Conservation (phyloP, 2,113 vertebrate genomes). For the Rhinolophus ferrumequinum region DNA sequence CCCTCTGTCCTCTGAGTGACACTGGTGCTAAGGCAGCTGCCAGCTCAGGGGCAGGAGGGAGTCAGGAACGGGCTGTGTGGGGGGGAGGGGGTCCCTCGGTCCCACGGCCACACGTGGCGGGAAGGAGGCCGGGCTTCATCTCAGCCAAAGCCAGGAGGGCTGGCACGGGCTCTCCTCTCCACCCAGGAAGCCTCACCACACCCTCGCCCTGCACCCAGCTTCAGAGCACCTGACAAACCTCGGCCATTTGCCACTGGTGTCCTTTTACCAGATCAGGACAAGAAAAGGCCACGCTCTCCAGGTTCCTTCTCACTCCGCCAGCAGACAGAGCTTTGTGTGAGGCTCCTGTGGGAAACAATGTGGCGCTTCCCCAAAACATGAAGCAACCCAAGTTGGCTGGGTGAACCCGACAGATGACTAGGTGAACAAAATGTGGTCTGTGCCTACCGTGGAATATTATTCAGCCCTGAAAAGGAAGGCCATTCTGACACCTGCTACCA, state of each 20-base stretch:
- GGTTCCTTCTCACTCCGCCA: not conserved
- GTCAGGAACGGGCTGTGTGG: not conserved
- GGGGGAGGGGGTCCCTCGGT: not conserved
- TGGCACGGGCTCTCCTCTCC: not conserved
- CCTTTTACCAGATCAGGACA: not conserved
- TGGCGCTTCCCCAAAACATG: accelerated
- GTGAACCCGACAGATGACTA: no score
- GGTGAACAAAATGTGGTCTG: accelerated
- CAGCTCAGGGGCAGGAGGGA: accelerated
- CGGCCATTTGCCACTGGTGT: not conserved
- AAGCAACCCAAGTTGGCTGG: not conserved
- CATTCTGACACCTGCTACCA: not conserved
- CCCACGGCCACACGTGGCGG: not conserved
- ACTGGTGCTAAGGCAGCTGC: not conserved
- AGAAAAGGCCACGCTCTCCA: not conserved
- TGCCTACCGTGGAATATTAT: accelerated
- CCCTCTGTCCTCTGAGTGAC: not conserved
- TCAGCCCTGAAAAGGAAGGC: not conserved
- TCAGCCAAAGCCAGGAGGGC: not conserved
- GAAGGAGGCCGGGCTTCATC: not conserved
- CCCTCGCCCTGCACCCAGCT: not conserved
- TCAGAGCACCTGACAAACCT: not conserved
- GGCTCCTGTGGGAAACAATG: not conserved
- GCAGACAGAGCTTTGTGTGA: not conserved
- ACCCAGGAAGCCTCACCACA: not conserved